These are phyloP conservation scores for Rhaphigaster nebulosa DNA, from an alignment of 2,888 invertebrate genomes.

Conservation along the genomic window DNA sequence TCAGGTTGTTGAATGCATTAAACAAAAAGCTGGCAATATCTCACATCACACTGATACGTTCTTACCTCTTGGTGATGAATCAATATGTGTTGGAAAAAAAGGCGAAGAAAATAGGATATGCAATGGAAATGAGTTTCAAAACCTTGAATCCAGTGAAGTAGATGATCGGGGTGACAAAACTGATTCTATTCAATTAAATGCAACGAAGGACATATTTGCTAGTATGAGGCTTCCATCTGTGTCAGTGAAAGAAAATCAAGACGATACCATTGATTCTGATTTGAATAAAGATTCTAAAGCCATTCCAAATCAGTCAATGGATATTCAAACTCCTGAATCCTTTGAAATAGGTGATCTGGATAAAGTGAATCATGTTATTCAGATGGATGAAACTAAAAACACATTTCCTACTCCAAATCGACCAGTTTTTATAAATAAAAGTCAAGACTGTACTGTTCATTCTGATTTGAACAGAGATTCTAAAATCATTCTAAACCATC, in stretches of 20 bases:
- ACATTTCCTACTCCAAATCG: neutral
- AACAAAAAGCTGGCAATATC: neutral
- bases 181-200: neutral
- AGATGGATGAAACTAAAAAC: neutral
- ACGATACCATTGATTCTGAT: neutral
- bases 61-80: neutral
- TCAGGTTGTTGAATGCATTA: neutral
- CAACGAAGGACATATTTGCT: neutral
- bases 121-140: neutral
- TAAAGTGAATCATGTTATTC: neutral
- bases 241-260: neutral
- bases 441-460: neutral
- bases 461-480: neutral
- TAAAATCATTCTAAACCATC: neutral
- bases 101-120: neutral
- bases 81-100: constrained; percentile 29
- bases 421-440: neutral
- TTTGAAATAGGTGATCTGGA: neutral
- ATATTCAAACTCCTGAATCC: neutral
- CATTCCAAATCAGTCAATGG: neutral
- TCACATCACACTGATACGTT: neutral
- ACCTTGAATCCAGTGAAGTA: neutral
- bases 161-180: neutral
- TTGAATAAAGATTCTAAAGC: neutral
- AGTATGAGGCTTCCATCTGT: constrained; percentile 27